Base-by-base conservation (phyloP, 2,113 vertebrate genomes). In the Ceuthmochares aereus region DNA sequence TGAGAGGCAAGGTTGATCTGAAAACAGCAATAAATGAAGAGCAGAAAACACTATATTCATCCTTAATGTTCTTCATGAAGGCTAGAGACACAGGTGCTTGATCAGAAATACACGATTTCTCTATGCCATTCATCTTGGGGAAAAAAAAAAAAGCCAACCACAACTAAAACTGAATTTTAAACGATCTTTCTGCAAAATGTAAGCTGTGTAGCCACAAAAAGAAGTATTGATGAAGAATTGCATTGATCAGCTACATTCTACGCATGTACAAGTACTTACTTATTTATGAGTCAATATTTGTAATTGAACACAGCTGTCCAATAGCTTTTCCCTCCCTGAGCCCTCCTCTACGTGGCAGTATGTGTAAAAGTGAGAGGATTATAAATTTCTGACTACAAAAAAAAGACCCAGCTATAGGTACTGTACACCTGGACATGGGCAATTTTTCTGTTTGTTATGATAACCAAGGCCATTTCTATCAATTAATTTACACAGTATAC, bases 341-440 rank as follows among this genome's bases (percentile, higher is more conserved):
- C 12, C 20, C 54, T 36, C 21, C 5, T 9, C 21, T 80, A 2
- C 40, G 26, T 56, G 30, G 14, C 17, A 56, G 9, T 19, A 62
- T 2, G 2, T 8, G 17, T 54, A 73, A 64, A 83, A 79, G 19
- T 52, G 15, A 68, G 22, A 63, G 18, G 9, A 77, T n/a, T 14
- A 58, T 16, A 47, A 2, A 49, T 47, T 93, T 82, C 29, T 89
- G 32, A 51, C 22, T 19, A 60, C 11, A 36, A 47, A 77, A 55
- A n/a, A 81, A 55, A 21, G n/a, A 40, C 43, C 43, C 43, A 55
- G 6, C 8, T 54, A 32, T 30, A 78, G 21, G 54, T 43, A 60
- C 0, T 68, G 20, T 42, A 42, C 12, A 52, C 17, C 10, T 63
- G 10, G 10, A 59, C 0, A 3, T 20, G 14, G 30, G 6, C 11